Evolutionary conservation across 2,113 vertebrate species (phyloP).

Genomic region (Gorsachius goisagi): DNA sequence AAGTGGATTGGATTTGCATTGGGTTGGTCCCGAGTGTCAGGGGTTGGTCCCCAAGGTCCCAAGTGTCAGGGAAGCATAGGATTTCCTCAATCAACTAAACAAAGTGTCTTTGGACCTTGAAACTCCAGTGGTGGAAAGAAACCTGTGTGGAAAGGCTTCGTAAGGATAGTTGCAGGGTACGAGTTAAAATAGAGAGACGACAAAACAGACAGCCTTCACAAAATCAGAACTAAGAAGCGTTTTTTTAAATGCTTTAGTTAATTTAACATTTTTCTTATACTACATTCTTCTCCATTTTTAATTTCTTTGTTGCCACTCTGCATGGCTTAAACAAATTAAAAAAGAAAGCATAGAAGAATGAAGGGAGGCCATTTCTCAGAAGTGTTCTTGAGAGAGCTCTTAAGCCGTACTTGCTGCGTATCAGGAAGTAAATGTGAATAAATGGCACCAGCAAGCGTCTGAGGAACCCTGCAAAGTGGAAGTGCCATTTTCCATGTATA

Average conservation of each 20-base stretch:
- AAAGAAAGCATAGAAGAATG: neutral
- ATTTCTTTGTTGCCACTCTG: neutral
- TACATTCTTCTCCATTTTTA: neutral
- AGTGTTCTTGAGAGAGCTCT: neutral
- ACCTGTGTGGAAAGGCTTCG: neutral
- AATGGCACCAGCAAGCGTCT: neutral
- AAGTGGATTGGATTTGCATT: conserved; percentile 2
- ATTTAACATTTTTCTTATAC: neutral
- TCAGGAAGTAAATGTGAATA: neutral
- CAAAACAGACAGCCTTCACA: neutral
- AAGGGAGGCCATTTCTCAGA: neutral
- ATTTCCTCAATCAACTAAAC: neutral
- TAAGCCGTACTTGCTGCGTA: neutral
- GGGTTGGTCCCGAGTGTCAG: neutral
- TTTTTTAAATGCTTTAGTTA: neutral
- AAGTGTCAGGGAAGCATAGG: neutral
- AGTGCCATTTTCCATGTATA: neutral
- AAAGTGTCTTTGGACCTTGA: neutral
- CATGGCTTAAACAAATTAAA: neutral
- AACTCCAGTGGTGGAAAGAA: neutral
- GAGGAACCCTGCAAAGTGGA: neutral
- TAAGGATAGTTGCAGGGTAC: neutral
- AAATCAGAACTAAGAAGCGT: neutral
- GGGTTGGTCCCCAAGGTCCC: neutral
- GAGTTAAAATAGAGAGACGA: neutral